Evolutionary conservation across 2,888 invertebrate species (phyloP).

Genomic region (Mystacides longicornis): DNA sequence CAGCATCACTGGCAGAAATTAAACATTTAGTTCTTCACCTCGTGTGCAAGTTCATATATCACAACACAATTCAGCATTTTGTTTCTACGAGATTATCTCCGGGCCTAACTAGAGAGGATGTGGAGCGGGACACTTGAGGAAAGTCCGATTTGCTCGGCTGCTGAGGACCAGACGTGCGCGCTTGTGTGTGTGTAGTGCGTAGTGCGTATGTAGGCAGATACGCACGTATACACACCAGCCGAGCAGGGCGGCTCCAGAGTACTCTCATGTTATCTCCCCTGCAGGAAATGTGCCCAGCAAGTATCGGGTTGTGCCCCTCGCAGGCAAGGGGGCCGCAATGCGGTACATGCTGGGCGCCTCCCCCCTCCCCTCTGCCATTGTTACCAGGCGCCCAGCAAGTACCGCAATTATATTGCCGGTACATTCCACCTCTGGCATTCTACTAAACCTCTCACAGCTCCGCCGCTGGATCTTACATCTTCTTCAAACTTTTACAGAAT

Average conservation of each 20-base stretch:
- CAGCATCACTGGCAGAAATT: too few relatives aligned
- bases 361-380: conserved; percentile 49
- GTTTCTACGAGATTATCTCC: too few relatives aligned
- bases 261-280: conserved; percentile 54
- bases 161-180: too few relatives aligned
- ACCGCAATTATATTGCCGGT: conserved; percentile 35
- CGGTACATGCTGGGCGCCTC: conserved; percentile 41
- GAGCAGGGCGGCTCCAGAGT: conserved; percentile 33
- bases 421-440: conserved; percentile 41
- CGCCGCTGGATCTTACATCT: conserved; percentile 11
- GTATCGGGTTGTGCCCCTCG: conserved; percentile 37
- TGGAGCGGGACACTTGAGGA: too few relatives aligned
- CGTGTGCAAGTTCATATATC: too few relatives aligned
- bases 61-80: too few relatives aligned
- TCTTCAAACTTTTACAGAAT: conserved; percentile 29
- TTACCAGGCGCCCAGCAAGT: conserved; percentile 47
- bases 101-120: too few relatives aligned
- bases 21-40: too few relatives aligned
- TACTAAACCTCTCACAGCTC: background rate
- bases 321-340: conserved; percentile 35
- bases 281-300: conserved; percentile 39
- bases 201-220: background rate
- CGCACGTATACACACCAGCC: background rate
- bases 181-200: background rate
- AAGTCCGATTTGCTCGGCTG: too few relatives aligned